Evolutionary conservation across 1,140 invertebrate genomes (phyloP).

Genomic region (Diprion similis): DNA sequence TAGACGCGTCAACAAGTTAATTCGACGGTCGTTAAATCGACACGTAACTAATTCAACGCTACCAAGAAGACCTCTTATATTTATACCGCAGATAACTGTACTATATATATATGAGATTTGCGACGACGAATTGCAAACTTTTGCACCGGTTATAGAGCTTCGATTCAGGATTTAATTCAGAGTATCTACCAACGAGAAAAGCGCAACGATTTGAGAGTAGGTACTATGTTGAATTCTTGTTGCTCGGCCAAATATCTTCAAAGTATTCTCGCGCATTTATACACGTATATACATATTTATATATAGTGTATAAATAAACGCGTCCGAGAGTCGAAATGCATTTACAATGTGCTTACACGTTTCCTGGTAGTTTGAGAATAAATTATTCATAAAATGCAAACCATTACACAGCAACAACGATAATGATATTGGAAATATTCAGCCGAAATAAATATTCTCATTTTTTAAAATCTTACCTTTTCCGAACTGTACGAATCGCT

Average conservation of each 20-base stretch:
- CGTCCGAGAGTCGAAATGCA: not conserved
- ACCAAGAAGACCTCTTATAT: too few species aligned
- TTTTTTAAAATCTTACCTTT: conserved; percentile 60
- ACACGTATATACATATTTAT: conserved; percentile 3
- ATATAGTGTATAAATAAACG: not conserved
- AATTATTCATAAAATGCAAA: not conserved
- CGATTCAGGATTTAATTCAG: too few species aligned
- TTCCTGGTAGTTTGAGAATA: not conserved
- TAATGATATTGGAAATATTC: not conserved
- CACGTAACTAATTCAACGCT: too few species aligned
- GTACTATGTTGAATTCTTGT: too few species aligned
- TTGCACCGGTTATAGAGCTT: too few species aligned
- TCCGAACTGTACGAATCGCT: conserved; percentile 86
- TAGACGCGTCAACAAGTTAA: not conserved
- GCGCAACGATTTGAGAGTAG: too few species aligned
- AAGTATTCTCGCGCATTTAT: not conserved
- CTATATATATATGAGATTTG: too few species aligned
- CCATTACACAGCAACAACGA: not conserved
- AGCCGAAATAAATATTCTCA: not conserved
- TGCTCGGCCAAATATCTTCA: not conserved
- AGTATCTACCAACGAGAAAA: too few species aligned
- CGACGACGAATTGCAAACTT: too few species aligned
- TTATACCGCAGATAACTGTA: too few species aligned
- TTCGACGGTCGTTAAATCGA: too few species aligned
- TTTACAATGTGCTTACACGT: not conserved